Evolutionary conservation across 2,888 invertebrate species (phyloP), one percentile per base, ranked within the genome.

Genomic region (Amorpha juglandis): DNA sequence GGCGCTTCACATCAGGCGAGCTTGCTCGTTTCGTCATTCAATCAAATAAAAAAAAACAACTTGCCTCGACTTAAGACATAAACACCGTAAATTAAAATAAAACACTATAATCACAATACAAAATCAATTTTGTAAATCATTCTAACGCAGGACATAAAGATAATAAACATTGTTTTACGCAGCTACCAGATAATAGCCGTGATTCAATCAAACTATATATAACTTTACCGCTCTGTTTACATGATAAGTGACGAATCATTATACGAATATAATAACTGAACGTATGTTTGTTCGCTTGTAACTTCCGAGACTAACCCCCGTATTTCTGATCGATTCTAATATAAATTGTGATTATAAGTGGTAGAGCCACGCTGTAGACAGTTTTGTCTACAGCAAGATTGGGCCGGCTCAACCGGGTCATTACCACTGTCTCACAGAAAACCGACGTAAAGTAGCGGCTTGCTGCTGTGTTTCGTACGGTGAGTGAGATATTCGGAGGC

Each of bases 131-230:
- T 11, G 58, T 58, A 58, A 58, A 58, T 58, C 58, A 42, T 58
- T 58, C 38, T 38, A 58, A 58, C 38, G 42, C 58, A 50, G 19
- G 19, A 50, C 50, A 58, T 58, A 19, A 58, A 83, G 83, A 82
- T 80, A 76, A 81, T 80, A 76, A 80, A 81, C 83, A 83, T 79
- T 76, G 82, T 50, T 35, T 50, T 51, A 19, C 19, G 19, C 6
- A 53, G 45, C 55, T 58, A 48, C 33, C 21, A 55, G 48, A 64
- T 63, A 63, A 63, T 58, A 58, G 48, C 55, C 14, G 64, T 64
- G 64, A 64, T 64, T 55, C 48, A 58, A 64, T 58, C 55, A 58
- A 53, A 35, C 64, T 64, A 64, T 55, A 48, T 55, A 64, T 64
- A 64, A 48, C 55, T 63, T 58, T 47, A 55, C 35, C 19, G 58